Base-by-base conservation (phyloP, 2,888 invertebrate species). In the Macrosoma leucophasiata region DNA sequence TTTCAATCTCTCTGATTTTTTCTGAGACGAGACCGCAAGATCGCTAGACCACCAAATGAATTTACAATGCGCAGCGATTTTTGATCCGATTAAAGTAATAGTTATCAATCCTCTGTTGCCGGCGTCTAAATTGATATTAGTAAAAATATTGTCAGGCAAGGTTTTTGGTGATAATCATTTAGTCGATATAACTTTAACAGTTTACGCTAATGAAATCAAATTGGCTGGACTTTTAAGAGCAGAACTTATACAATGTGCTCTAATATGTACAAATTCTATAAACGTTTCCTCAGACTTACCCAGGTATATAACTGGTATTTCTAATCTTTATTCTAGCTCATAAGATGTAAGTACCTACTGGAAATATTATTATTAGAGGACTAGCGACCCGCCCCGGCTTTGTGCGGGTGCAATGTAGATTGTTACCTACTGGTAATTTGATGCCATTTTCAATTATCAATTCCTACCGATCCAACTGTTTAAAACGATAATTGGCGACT, bases 111-210 rank as follows among this genome's bases (percentile, higher is more conserved):
- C 79, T 4, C 55, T 78, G 13, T 39, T 52, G 11, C 49, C 61
- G 4, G 53, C 68, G 15, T 59, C 70, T 17, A 58, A 64, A 42
- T 48, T 79, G 46, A 33, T 61, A 21, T 52, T 63, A 11, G 38
- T 58, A 15, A 79, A 75, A 60, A 67, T 79, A 24, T 50, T 81
- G 44, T 59, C 61, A 5, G 81, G 82, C 13, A 20, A 34, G 13
- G 52, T 75, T 21, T 82, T 82, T 48, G 77, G 81, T 5, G 35
- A 38, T 13, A 26, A 52, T 17, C 71, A 71, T 43, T 48, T 61
- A 23, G 52, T 82, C 35, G 65, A 77, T 41, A 43, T 81, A 27
- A 62, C 49, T 30, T 52, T 82, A 32, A 50, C 78, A 43, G 74
- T 75, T 8, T 74, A 68, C 48, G 53, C 57, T 1, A 73, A 75